Evolutionary conservation across 2,113 vertebrate genomes (phyloP).

Genomic region (Pleuronectes platessa): DNA sequence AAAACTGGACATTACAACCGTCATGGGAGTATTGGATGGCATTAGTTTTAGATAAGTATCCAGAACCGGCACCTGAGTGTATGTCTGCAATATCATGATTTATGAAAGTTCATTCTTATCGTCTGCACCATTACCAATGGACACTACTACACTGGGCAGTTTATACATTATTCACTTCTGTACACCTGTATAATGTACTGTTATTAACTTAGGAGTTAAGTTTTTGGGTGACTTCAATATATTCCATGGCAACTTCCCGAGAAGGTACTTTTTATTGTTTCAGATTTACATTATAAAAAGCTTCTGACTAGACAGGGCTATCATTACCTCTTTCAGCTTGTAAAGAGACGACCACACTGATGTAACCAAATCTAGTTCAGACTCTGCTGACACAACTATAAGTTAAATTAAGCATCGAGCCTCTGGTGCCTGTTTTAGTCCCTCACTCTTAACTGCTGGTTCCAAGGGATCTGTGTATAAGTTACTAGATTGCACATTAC

Average conservation of each 20-base stretch:
- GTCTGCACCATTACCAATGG: not conserved
- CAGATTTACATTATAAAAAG: not conserved
- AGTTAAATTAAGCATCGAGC: constrained; percentile 65
- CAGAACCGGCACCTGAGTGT: too few relatives aligned
- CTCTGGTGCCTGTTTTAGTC: constrained; percentile 25
- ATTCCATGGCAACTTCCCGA: not conserved
- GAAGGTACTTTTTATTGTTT: not conserved
- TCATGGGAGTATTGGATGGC: too few relatives aligned
- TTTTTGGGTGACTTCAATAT: not conserved
- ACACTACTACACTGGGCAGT: not conserved
- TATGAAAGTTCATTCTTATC: too few relatives aligned
- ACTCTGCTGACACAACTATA: constrained; percentile 44
- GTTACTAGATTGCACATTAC: not conserved
- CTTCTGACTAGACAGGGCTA: not conserved
- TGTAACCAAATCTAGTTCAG: constrained; percentile 50
- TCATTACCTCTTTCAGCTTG: constrained; percentile 19
- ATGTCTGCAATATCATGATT: too few relatives aligned
- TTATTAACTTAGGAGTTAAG: not conserved
- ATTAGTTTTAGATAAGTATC: too few relatives aligned
- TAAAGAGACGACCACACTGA: constrained; percentile 6
- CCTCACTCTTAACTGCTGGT: constrained; percentile 8
- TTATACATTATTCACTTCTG: not conserved
- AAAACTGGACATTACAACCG: too few relatives aligned
- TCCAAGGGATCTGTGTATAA: not conserved
- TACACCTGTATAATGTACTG: not conserved